Percentiles rank a stretch among this genome's conserved stretches.
Conservation (phyloP, 2,113 vertebrate genomes). For the Rhea pennata region DNA sequence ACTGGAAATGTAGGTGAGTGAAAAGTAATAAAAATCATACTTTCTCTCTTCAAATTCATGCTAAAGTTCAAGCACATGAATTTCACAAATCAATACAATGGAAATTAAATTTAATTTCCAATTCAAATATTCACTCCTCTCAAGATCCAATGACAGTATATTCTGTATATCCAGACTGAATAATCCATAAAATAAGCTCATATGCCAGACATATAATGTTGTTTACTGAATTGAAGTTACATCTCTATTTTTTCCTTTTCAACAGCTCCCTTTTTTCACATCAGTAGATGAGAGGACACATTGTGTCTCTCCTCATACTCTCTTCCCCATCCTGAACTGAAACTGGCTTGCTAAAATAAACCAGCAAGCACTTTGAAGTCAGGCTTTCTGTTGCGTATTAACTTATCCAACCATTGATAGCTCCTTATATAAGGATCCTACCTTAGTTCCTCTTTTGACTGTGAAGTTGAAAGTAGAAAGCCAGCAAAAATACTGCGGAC, state of each 20-base stretch:
- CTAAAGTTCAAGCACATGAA: neutral
- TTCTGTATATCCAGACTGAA: neutral
- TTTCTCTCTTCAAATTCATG: neutral
- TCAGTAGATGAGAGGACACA: neutral
- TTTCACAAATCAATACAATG: neutral
- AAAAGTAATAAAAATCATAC: neutral
- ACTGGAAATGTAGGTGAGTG: neutral
- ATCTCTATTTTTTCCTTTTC: neutral
- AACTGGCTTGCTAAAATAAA: neutral
- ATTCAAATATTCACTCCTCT: neutral
- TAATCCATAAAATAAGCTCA: neutral
- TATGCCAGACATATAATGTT: rapidly evolving
- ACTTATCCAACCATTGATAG: neutral
- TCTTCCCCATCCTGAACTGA: neutral
- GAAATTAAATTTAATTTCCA: neutral
- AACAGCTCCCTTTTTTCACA: neutral
- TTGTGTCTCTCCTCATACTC: rapidly evolving
- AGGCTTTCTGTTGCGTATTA: neutral
- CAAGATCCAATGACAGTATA: neutral
- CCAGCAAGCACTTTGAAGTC: neutral
- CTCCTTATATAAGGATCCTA: neutral
- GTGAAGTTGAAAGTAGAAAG: neutral
- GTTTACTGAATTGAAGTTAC: rapidly evolving
- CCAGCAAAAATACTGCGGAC: neutral
- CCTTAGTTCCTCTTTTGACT: neutral